Base-by-base conservation (phyloP, 2,113 vertebrate species). In the Corythornis madagascariensis region DNA sequence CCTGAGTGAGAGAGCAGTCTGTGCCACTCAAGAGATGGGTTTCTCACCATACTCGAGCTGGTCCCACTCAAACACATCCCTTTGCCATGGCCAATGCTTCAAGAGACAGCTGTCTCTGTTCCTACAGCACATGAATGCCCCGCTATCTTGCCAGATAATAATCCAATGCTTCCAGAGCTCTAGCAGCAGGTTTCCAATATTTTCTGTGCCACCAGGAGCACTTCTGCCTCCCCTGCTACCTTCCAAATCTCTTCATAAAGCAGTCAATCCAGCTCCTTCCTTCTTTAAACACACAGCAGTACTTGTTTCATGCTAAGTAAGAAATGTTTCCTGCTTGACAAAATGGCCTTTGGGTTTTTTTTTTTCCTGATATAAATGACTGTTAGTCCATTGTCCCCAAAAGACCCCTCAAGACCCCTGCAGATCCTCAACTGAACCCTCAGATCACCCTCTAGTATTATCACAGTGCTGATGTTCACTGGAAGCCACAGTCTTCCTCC, bases 401-500 rank as follows among this genome's bases (percentile, higher is more conserved):
- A 16, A 47, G 17, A 38, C 20, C 22, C 21, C 33, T 14, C 14
- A 7, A 43, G 71, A 16, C 33, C 28, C 43, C 10, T n/a, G 16
- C 24, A 22, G 9, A 3, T 13, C 26, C 61, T 53, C n/a, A 16
- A 0, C 47, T 3, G 21, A 11, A 26, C 33, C 66, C 38, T 31
- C 43, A 20, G 45, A n/a, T 11, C 18, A 20, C 60, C n/a, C 19
- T 12, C 31, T 6, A 9, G 17, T 4, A 1, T 16, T 4, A 59
- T 24, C 47, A 2, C 2, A 25, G 29, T 18, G 38, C 2, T 40
- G 74, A 8, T 11, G 13, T 2, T 6, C 28, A 1, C 60, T 2
- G 20, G 40, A 33, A 53, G n/a, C 25, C 33, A 55, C 14, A 26
- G 9, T 3, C 12, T 40, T 25, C 50, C 65, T 10, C 2, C 6